Conservation (phyloP, 2,888 invertebrate genomes). For the Hymenopus coronatus region DNA sequence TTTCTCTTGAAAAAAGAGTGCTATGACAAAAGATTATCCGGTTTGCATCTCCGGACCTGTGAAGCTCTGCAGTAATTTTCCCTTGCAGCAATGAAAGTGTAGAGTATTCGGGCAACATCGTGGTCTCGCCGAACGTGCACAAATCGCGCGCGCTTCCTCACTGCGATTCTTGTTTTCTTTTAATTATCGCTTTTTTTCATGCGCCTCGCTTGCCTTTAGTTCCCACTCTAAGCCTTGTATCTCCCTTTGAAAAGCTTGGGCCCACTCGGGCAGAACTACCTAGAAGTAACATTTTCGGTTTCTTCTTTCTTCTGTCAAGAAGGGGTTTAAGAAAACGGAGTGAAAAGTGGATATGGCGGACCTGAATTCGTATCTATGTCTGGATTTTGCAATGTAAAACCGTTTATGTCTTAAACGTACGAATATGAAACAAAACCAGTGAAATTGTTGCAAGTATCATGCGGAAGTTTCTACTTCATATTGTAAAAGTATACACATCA, state of each 20-base stretch:
- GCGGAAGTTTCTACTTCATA: no score
- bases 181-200: not conserved
- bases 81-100: not conserved
- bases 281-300: not conserved
- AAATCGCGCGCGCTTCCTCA: not conserved
- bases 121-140: not conserved
- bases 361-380: not conserved
- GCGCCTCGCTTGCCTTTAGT: not conserved
- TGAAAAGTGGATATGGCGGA: not conserved
- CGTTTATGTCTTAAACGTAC: no score
- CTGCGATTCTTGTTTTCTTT: not conserved
- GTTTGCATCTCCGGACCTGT: not conserved
- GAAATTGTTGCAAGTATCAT: no score
- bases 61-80: not conserved
- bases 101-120: not conserved
- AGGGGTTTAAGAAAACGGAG: not conserved
- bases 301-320: not conserved
- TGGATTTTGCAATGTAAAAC: not conserved
- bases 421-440: no score
- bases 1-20: no score
- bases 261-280: not conserved
- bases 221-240: not conserved
- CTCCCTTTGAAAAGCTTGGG: not conserved
- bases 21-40: no score
- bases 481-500: no score